Evolutionary conservation across 35 echinoderm and acorn worm species (phyloP).

Genomic region (Heliocidaris tuberculata): DNA sequence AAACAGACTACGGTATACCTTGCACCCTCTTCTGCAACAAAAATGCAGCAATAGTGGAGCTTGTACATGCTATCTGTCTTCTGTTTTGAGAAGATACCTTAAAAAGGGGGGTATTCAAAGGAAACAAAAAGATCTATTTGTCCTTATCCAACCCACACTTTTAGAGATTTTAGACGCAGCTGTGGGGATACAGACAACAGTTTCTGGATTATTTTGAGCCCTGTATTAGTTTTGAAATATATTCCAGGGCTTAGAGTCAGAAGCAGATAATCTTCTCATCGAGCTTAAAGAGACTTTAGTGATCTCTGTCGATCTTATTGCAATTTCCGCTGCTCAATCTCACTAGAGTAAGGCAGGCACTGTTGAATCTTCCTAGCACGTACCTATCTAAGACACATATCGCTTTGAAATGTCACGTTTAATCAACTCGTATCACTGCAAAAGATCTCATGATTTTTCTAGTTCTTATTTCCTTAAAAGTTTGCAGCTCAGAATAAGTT

Average conservation of each 20-base stretch:
- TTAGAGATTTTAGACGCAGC: not conserved
- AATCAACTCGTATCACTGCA: not conserved
- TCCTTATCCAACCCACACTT: slow-evolving; percentile 9
- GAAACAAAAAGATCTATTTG: not conserved
- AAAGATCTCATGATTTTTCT: not conserved
- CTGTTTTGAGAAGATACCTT: not conserved
- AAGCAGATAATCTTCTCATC: slow-evolving; percentile 17
- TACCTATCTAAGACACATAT: not conserved
- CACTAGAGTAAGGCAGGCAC: not conserved
- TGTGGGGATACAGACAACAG: not conserved
- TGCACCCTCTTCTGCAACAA: not conserved
- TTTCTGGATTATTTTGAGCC: not conserved
- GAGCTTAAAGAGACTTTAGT: slow-evolving; percentile 11
- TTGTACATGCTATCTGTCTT: no score
- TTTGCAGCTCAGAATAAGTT: not conserved
- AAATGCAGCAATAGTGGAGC: not conserved
- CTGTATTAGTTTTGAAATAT: not conserved
- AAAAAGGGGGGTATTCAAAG: not conserved
- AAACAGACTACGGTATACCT: not conserved
- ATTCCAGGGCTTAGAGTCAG: not conserved
- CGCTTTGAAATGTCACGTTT: not conserved
- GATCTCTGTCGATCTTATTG: not conserved
- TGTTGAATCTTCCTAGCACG: not conserved
- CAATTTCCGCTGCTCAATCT: not conserved
- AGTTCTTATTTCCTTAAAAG: slow-evolving; percentile 1